These are phyloP conservation scores for Cordilura impudica DNA, from an alignment of 2,888 invertebrate genomes.

Conservation along the genomic window DNA sequence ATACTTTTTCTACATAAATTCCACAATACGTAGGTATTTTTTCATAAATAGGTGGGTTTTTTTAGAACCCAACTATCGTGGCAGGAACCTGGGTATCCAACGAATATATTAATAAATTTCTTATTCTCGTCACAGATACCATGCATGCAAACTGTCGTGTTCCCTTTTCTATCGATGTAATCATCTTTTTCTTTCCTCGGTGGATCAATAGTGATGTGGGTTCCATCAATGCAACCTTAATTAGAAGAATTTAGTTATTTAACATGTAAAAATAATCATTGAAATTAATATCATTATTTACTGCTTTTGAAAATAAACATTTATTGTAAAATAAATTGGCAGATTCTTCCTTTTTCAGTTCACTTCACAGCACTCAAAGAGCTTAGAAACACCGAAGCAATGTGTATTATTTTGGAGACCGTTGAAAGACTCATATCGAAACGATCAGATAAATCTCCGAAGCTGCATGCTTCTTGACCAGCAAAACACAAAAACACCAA, in stretches of 20 bases:
- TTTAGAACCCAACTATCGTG: conserved; percentile 47
- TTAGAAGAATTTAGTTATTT: no score
- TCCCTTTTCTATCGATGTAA: conserved; percentile 20
- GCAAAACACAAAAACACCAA: no score
- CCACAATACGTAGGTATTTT: neutral
- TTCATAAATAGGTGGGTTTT: conserved; percentile 13
- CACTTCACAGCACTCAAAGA: no score
- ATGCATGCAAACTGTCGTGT: conserved; percentile 21
- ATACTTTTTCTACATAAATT: neutral
- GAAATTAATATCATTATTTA: no score
- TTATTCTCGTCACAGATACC: conserved; percentile 42
- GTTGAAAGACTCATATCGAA: no score
- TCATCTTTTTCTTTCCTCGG: conserved; percentile 28
- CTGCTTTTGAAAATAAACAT: no score
- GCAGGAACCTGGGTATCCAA: conserved; percentile 49
- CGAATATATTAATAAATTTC: conserved; percentile 49
- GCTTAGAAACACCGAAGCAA: no score
- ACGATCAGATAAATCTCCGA: no score
- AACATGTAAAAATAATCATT: no score
- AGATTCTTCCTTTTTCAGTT: conserved; percentile 24
- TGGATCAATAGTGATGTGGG: conserved; percentile 13
- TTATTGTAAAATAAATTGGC: no score
- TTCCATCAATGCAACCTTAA: conserved; percentile 13
- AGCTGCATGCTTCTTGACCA: no score
- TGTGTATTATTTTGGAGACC: no score